phyloP scores from a whole-genome alignment of 2,113 vertebrate species.

The Sinocyclocheilus maitianheensis region DNA sequence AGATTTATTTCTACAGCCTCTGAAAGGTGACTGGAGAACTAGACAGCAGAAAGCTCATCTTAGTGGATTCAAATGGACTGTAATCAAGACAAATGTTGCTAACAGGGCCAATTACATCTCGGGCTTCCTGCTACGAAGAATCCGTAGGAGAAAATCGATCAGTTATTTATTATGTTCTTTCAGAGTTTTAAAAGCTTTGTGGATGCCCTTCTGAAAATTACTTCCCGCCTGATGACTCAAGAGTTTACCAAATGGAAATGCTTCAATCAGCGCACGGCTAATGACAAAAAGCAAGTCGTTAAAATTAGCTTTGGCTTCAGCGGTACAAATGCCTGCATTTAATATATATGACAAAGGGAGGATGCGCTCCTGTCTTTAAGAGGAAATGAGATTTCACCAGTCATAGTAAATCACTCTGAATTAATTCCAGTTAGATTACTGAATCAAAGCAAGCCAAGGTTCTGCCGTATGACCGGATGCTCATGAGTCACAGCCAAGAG shows the following conservation, averaged over 20 bases:
- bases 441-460: slow-evolving; percentile 14
- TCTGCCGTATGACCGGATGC: background rate
- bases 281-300: slow-evolving; percentile 28
- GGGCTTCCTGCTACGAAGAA: slow-evolving; percentile 44
- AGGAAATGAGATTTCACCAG: slow-evolving; percentile 23
- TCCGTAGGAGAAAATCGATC: slow-evolving; percentile 64
- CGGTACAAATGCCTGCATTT: background rate
- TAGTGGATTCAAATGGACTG: slow-evolving; percentile 65
- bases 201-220: slow-evolving; percentile 23
- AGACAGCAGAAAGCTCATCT: slow-evolving; percentile 60
- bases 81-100: slow-evolving; percentile 71
- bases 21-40: slow-evolving; percentile 58
- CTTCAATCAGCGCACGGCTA: slow-evolving; percentile 21
- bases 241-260: slow-evolving; percentile 20
- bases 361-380: background rate
- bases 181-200: slow-evolving; percentile 22
- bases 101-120: slow-evolving; percentile 63
- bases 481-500: slow-evolving; percentile 7
- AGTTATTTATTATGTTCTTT: slow-evolving; percentile 64
- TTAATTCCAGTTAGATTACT: slow-evolving; percentile 19
- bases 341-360: slow-evolving; percentile 27
- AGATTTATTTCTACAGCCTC: background rate
- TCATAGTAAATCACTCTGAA: slow-evolving; percentile 33
- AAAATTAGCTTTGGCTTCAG: slow-evolving; percentile 13
- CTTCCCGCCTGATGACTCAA: slow-evolving; percentile 38